A percentile compares a stretch with the other conserved stretches of the same genome.
Evolutionary conservation across 2,113 vertebrate species (phyloP).

Genomic region (Hyla sarda): DNA sequence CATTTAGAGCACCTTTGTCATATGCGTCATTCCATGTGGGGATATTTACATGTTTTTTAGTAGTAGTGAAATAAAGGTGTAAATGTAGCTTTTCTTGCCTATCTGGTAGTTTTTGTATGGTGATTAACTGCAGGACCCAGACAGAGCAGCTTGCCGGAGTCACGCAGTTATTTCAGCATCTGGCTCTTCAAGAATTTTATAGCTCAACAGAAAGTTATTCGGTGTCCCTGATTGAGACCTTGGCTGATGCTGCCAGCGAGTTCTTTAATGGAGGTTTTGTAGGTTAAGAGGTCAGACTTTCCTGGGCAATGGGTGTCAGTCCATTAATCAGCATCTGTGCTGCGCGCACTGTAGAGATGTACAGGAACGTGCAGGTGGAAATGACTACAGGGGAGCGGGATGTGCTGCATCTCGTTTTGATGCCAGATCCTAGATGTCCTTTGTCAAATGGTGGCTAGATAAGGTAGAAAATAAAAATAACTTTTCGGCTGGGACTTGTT

Average conservation of each 20-base stretch:
- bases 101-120: too few relatives aligned
- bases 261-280: not conserved
- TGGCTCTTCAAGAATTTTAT: not conserved
- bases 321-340: constrained; percentile 22
- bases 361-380: not conserved
- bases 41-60: too few relatives aligned
- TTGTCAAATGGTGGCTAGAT: not conserved
- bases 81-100: too few relatives aligned
- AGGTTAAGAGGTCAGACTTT: not conserved
- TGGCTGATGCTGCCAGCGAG: not conserved
- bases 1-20: too few relatives aligned
- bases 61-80: too few relatives aligned
- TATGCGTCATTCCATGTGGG: too few relatives aligned
- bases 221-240: not conserved
- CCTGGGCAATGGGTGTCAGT: not conserved
- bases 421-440: not conserved
- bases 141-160: not conserved
- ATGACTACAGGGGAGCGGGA: not conserved
- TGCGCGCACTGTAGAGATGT: not conserved
- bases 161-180: not conserved
- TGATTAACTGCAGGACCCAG: too few relatives aligned
- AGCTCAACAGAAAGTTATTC: not conserved
- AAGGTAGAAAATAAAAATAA: not conserved
- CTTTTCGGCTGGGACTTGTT: not conserved
- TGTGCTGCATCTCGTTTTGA: not conserved